These are phyloP conservation scores for Saccopteryx leptura DNA, from an alignment of 2,113 vertebrate species.

Conservation along the genomic window DNA sequence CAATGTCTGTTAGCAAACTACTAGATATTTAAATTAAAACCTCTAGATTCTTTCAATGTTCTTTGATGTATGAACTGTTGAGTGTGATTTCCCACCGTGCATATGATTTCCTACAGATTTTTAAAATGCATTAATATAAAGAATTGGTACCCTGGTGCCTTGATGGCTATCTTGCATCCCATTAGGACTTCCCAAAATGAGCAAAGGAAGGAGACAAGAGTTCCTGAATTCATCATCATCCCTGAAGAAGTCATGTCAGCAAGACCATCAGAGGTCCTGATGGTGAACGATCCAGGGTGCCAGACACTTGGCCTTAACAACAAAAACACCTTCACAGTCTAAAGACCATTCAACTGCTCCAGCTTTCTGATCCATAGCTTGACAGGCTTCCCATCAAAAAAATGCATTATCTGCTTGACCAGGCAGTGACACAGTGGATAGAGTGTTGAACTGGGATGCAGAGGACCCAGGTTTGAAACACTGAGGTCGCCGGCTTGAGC, in stretches of 20 bases:
- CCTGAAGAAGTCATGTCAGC: background rate
- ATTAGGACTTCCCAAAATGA: background rate
- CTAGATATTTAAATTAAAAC: constrained; percentile 15
- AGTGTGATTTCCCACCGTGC: background rate
- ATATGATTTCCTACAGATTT: background rate
- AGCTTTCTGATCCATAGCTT: background rate
- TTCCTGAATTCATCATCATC: background rate
- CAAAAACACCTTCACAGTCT: background rate
- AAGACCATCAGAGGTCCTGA: background rate
- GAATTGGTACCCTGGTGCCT: background rate
- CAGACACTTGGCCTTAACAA: background rate
- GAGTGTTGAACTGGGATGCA: no score
- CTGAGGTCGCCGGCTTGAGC: no score
- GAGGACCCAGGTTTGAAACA: no score
- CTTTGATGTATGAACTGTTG: background rate
- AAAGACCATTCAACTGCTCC: background rate
- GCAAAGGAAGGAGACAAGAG: background rate
- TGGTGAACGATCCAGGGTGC: no score
- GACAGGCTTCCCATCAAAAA: background rate
- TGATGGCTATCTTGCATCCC: background rate
- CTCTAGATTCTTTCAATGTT: background rate
- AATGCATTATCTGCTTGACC: background rate
- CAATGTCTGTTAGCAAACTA: background rate
- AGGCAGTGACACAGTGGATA: no score
- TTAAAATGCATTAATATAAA: background rate